Evolutionary conservation across 2,113 vertebrate genomes (phyloP), one percentile per base, ranked within the genome.

Genomic region (Actenoides lindsayi): DNA sequence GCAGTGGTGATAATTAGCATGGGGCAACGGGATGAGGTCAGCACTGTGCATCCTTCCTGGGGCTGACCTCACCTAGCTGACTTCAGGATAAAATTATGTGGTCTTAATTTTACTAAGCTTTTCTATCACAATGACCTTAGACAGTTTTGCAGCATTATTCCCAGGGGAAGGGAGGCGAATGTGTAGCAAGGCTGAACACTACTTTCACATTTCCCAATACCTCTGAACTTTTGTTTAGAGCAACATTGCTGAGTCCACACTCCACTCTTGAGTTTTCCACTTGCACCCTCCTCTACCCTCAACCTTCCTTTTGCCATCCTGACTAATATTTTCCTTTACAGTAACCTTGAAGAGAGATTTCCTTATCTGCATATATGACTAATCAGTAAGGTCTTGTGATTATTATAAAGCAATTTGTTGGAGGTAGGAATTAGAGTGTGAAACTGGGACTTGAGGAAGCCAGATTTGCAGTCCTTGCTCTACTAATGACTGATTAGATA

Each of bases 391-490:
- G 83, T 89, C 85, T 92, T 96, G 68, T 16, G 68, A 77, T 96
- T 93, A 94, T 83, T 95, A 67, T 68, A 75, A 95, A 96, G 89
- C 83, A 92, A 89, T 94, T 87, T 90, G 83, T 91, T 92, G 42
- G 82, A 94, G 86, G 63, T 93, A 76, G 77, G 95, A 94, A 96
- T 95, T 84, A 82, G 86, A 94, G 83, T 62, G 5, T 94, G 90
- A 89, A 96, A 93, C 69, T 83, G 64, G 56, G 70, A 76, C 64
- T 4, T 4, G 4, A 93, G 73, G 69, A 92, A 92, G 81, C 33
- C 90, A 81, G 60, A 84, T 77, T 78, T 87, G 42, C 69, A 96
- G 86, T 64, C 73, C 60, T 95, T 93, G 77, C 83, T 96, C 28
- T 89, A 9, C 80, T 94, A 91, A 86, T 82, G 80, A 69, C 82